These are phyloP conservation scores for Crematogaster levior DNA, from an alignment of 2,888 invertebrate species.

Conservation along the genomic window DNA sequence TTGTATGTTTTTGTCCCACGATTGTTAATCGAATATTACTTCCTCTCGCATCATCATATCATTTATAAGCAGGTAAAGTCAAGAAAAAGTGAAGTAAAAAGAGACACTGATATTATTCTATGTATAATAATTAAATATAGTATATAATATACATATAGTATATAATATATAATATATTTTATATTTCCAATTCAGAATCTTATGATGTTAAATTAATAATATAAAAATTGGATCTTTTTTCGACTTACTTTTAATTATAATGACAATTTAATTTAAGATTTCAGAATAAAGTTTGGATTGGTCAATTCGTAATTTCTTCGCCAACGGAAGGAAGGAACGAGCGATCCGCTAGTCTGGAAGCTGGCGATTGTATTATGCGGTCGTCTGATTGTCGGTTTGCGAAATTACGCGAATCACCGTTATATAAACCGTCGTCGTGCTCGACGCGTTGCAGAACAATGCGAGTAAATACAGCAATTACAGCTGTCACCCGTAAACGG, in stretches of 20 bases:
- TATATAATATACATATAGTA: too few species aligned
- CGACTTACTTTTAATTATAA: background rate
- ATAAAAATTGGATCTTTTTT: background rate
- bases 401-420: conserved; percentile 35
- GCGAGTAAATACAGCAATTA: conserved; percentile 59
- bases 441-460: conserved; percentile 30
- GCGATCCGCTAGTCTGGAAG: background rate
- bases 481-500: conserved; percentile 62
- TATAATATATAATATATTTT: too few species aligned
- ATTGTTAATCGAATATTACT: background rate
- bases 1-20: background rate
- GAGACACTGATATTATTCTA: background rate
- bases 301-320: background rate
- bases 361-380: background rate
- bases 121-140: background rate
- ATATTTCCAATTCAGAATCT: background rate
- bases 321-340: background rate
- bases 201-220: background rate
- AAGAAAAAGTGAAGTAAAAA: background rate
- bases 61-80: background rate
- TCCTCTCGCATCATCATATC: background rate
- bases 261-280: background rate
- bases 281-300: background rate
- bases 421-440: conserved; percentile 42
- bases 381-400: conserved; percentile 54